Evolutionary conservation across 1,140 invertebrate species (phyloP).

Genomic region (Temnothorax nylanderi): DNA sequence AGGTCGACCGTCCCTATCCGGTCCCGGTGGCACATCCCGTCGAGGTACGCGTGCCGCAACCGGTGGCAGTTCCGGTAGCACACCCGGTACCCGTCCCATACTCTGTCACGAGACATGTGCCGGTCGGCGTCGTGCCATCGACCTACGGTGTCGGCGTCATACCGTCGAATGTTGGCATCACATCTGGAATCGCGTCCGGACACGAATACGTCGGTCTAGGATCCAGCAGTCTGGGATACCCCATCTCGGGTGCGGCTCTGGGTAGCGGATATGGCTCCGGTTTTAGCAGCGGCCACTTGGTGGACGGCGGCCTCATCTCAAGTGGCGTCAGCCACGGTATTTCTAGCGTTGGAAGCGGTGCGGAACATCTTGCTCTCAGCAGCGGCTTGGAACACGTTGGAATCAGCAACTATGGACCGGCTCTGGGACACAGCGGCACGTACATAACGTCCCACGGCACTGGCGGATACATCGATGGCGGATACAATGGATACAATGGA

Average conservation of each 20-base stretch:
- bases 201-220: conserved; percentile 22
- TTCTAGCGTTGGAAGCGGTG: background rate
- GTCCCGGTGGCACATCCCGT: conserved; percentile 72
- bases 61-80: conserved; percentile 64
- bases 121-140: conserved; percentile 7
- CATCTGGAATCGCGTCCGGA: conserved; percentile 30
- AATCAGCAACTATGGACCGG: background rate
- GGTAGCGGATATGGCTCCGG: background rate
- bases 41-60: conserved; percentile 70
- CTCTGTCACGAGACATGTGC: conserved; percentile 29
- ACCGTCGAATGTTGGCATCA: background rate
- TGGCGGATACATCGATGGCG: background rate
- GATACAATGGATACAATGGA: too few relatives aligned
- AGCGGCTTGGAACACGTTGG: background rate
- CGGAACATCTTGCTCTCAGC: background rate
- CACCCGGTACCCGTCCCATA: conserved; percentile 50
- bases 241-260: background rate
- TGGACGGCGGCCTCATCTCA: background rate
- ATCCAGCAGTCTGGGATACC: background rate
- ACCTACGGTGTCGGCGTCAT: background rate
- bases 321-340: background rate
- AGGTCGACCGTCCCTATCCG: conserved; percentile 75
- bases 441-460: background rate
- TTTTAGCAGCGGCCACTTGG: background rate
- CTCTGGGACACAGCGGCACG: background rate